Evolutionary conservation across 2,888 invertebrate genomes (phyloP), one percentile per base, ranked within the genome.

Genomic region (Willowsia nigromaculata): DNA sequence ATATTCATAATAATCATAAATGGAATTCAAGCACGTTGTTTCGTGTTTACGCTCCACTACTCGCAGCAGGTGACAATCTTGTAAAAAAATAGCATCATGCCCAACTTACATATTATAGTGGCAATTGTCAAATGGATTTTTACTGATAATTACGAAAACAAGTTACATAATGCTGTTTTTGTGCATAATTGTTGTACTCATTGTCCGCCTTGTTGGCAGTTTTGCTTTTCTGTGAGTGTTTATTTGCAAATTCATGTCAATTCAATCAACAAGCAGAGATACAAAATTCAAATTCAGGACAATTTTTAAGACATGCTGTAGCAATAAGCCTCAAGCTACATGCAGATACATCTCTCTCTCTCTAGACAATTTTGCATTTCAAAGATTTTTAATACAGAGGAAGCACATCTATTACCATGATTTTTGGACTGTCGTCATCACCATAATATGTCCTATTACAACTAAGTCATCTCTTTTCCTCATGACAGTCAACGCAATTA

Each of bases 401-500:
- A 76, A 76, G 50, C 50, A 22, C 80, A 53, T 80, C 18, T 40
- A 43, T 30, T 65, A 65, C 65, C 27, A 43, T 53, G 62, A 65
- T 85, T 81, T 90, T 76, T 82, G 53, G 74, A 37, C 88, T 90
- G 85, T 83, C 78, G 47, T 68, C 76, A 86, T 82, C 74, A 76
- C 82, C 43, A 68, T 56, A 68, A 81, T 82, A n/a, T n/a, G n/a
- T n/a, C n/a, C n/a, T n/a, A n/a, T n/a, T n/a, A n/a, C n/a, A n/a
- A n/a, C n/a, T n/a, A n/a, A n/a, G 82, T 83, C 86, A 90, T 90
- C 82, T 90, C 56, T 82, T 83, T 65, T 74, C 89, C 89, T 86
- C 65, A 81, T 90, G 89, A 86, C 89, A 90, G 82, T 86, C 82
- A 82, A 85, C 80, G 80, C 85, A 90, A 90, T 90, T 90, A 90